Conservation (phyloP, 2,113 vertebrate species). For the Tetrao urogallus region DNA sequence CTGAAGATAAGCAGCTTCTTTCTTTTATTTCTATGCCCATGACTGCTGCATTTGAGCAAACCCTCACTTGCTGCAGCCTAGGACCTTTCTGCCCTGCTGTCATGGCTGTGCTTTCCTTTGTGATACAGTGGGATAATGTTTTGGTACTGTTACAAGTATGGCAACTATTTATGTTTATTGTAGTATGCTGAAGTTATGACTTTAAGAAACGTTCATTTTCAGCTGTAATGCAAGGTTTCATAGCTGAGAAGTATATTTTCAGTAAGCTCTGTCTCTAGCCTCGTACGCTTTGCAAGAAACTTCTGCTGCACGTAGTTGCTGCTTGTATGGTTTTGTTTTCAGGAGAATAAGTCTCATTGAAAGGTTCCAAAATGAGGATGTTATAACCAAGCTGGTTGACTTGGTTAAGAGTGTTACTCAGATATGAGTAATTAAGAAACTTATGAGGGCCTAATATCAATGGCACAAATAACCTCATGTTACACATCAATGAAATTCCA, state of each 20-base stretch:
- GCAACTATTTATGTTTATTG: not conserved
- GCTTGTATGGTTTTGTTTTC: not conserved
- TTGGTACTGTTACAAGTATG: not conserved
- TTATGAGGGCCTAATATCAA: not conserved
- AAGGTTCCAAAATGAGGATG: not conserved
- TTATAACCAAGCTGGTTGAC: not conserved
- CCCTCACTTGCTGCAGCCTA: too few relatives aligned
- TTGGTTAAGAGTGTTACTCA: not conserved
- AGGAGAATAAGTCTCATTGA: not conserved
- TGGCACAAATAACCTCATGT: not conserved
- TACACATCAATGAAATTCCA: not conserved
- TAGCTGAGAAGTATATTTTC: not conserved
- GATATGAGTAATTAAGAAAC: not conserved
- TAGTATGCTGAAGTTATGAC: accelerated
- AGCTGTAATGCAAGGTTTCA: not conserved
- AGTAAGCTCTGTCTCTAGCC: not conserved
- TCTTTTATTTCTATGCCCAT: too few relatives aligned
- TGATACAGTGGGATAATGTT: not conserved
- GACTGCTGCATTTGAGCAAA: too few relatives aligned
- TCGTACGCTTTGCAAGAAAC: not conserved
- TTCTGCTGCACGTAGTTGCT: not conserved
- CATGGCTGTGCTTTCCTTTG: too few relatives aligned
- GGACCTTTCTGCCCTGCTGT: too few relatives aligned
- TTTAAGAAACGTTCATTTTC: not conserved
- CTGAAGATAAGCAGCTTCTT: too few relatives aligned